phyloP scores from a whole-genome alignment of 1,140 invertebrate genomes.

The Cherax destructor region DNA sequence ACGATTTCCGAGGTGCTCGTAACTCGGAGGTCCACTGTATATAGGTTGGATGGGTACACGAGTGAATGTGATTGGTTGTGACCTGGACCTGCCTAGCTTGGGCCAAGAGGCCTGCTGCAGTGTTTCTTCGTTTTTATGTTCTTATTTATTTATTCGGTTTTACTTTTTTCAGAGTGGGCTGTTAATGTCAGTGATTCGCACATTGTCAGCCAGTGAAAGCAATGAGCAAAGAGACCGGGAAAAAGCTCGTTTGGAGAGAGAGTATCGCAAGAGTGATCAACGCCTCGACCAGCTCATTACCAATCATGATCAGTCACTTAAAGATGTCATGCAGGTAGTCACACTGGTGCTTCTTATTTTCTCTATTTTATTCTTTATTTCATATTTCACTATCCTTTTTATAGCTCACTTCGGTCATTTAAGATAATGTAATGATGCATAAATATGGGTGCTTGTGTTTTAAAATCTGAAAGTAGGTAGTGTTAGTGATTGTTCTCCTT shows the following conservation, averaged over 20 bases:
- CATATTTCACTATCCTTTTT: neutral
- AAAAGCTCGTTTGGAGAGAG: slow-evolving; percentile 93
- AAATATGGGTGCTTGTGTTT: too few species aligned
- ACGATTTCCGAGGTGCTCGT: too few species aligned
- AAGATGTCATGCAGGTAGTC: slow-evolving; percentile 86
- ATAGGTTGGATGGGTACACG: too few species aligned
- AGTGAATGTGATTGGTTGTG: too few species aligned
- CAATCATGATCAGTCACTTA: slow-evolving; percentile 90
- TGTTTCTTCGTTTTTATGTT: too few species aligned
- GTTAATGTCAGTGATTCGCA: slow-evolving; percentile 94
- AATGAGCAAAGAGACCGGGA: slow-evolving; percentile 96
- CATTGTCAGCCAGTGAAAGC: slow-evolving; percentile 92
- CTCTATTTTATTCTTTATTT: neutral
- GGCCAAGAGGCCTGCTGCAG: too few species aligned
- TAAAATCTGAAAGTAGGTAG: too few species aligned
- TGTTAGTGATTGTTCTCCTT: too few species aligned
- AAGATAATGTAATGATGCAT: too few species aligned
- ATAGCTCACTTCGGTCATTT: neutral
- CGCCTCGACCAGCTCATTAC: slow-evolving; percentile 91
- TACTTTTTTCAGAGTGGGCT: slow-evolving; percentile 83
- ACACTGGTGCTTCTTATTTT: too few species aligned
- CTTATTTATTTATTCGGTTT: neutral
- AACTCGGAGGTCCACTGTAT: too few species aligned
- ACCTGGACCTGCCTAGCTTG: too few species aligned
- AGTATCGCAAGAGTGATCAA: slow-evolving; percentile 93